A percentile compares a stretch with the other conserved stretches of the same genome.
Conservation (phyloP, 2,888 invertebrate genomes). For the Siphonodentalium dalli region DNA sequence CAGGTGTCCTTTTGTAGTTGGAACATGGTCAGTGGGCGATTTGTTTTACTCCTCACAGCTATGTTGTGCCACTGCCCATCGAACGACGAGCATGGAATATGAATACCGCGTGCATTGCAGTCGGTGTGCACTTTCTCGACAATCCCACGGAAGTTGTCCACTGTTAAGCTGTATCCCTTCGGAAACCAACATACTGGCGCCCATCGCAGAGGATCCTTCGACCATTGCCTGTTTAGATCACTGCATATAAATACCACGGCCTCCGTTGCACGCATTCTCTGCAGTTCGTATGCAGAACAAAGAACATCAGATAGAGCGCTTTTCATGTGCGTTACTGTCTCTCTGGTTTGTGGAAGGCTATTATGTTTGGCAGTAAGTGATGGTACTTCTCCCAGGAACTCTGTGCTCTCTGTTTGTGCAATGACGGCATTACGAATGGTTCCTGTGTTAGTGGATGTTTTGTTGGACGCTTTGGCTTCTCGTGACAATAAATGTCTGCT, state of each 20-base stretch:
- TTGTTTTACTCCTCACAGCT: background rate
- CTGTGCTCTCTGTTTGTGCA: too few relatives aligned
- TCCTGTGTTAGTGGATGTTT: too few relatives aligned
- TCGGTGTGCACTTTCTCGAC: background rate
- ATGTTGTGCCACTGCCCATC: slow-evolving; percentile 22
- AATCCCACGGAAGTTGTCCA: slow-evolving; percentile 7
- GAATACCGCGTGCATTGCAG: slow-evolving; percentile 7
- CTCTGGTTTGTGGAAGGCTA: too few relatives aligned
- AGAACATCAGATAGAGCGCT: too few relatives aligned
- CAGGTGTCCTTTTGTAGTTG: slow-evolving; percentile 24
- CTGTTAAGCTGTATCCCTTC: slow-evolving; percentile 11
- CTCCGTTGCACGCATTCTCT: slow-evolving; percentile 17
- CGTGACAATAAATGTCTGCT: too few relatives aligned
- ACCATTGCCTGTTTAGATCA: slow-evolving; percentile 25
- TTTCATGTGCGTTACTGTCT: too few relatives aligned
- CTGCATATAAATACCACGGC: slow-evolving; percentile 23
- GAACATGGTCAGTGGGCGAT: slow-evolving; percentile 8
- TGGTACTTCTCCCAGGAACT: too few relatives aligned
- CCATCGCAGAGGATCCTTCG: slow-evolving; percentile 12
- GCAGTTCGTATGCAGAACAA: slow-evolving; percentile 11
- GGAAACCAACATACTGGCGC: slow-evolving; percentile 21
- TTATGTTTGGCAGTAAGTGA: too few relatives aligned
- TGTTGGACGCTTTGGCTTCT: too few relatives aligned
- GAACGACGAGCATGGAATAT: slow-evolving; percentile 13
- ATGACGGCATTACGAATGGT: too few relatives aligned